Base-by-base conservation (phyloP, 2,113 vertebrate species). In the Megatriorchis doriae region DNA sequence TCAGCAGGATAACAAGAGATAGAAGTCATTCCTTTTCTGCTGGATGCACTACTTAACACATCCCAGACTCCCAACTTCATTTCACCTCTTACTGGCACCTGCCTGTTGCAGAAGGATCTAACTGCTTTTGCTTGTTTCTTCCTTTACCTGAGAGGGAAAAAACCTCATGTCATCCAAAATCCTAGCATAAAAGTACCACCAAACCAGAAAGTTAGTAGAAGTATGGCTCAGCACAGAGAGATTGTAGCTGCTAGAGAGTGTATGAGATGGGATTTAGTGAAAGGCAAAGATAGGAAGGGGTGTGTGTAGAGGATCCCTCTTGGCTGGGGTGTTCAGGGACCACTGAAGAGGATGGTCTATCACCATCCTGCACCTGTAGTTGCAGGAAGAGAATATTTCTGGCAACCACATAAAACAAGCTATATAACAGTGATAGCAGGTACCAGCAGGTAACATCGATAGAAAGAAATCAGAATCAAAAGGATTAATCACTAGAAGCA, bases 261-360 rank as follows among this genome's bases (percentile, higher is more conserved):
- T 19, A 38, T n/a, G 26, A 65, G 75, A 42, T 38, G 5, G 34
- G n/a, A 47, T 75, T 36, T 50, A 92, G 62, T 48, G 26, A 59
- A 70, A 70, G 23, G 32, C 40, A 55, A 21, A 67, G 38, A 42
- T 7, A 65, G 50, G 18, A 77, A 38, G 18, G 42, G 34, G 18
- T 1, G 0, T 11, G 16, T 1, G 0, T 8, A 48, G 40, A 73
- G 22, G 36, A 63, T 32, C 29, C 20, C 32, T 70, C 34, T 65
- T 71, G 58, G 21, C 48, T 63, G 42, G 15, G 7, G 13, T 52
- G 25, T 62, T 70, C 50, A 47, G 55, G 29, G 21, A 29, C 66
- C 10, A 38, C 74, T 52, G 62, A n/a, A 50, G 68, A 74, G 45
- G 16, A 38, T 34, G 23, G 23, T 45, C 19, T 48, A 2, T 61